Evolutionary conservation across 2,113 vertebrate species (phyloP), one percentile per base, ranked within the genome.

Genomic region (Indri indri): DNA sequence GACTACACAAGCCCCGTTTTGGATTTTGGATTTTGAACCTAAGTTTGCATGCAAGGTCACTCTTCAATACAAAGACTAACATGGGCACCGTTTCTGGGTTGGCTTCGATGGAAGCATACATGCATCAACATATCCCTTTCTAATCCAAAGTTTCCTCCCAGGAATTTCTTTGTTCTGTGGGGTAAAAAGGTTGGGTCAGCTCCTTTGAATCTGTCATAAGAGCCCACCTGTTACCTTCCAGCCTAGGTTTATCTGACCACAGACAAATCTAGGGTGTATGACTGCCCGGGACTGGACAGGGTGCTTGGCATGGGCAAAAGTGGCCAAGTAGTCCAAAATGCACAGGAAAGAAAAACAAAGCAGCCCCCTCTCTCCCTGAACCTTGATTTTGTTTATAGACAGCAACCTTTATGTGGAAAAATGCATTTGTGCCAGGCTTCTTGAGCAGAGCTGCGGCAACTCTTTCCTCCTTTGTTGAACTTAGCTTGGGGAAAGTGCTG

Each of bases 341-440:
- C 37, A 91, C 10, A 90, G 79, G 40, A 88, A 90, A 97, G 14
- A 1, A 90, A 95, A 96, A 86, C 22, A 32, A 84, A 14, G 9
- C 10, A 25, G 32, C 22, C 27, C 50, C 22, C 30, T 52, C 37
- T 42, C 1, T 6, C 22, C 32, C 30, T 30, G 4, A 97, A 42
- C 40, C 73, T 96, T 92, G 77, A 80, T 61, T 96, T 85, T 96
- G 54, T 68, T 96, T 81, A 76, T 18, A 92, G 86, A 57, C 6
- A 17, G 63, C 87, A 40, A 74, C 37, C 92, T 92, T 76, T 25
- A 93, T 93, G 2, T 86, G 81, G 96, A 88, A 97, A 97, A 96
- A 88, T 1, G 1, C 42, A 0, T 25, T 54, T 85, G 68, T 8
- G 65, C 97, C 97, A 63, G 27, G 65, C 92, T 87, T 1, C 27